Base-by-base conservation (phyloP, 2,888 invertebrate genomes). In the Andrena haemorrhoa region DNA sequence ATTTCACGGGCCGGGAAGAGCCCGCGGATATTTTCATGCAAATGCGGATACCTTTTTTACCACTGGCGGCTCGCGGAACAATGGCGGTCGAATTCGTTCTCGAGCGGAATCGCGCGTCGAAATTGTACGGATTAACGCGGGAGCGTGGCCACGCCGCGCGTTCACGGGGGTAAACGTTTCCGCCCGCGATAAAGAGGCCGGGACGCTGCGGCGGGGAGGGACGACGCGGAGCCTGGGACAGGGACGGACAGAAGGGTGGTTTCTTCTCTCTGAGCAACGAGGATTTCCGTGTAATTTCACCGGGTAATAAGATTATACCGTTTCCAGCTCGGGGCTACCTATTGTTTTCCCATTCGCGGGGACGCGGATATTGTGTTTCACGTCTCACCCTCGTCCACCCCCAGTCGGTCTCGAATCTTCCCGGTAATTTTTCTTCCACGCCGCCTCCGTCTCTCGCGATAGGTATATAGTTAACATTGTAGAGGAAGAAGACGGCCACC, bases 51-150 rank as follows among this genome's bases (percentile, higher is more conserved):
- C 61, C 79, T 64, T 79, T 84, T 86, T 85, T 79, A 66, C 56
- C 23, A 29, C 61, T 31, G 31, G 51, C 26, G 31, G 51, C 66
- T 53, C 5, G 61, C 64, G 79, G 78, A 88, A 88, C 89, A 89
- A 89, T 88, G 68, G 80, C 77, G 86, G 73, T 79, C 82, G 79
- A 83, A 86, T 88, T 86, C 83, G 84, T 86, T 84, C 81, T 75
- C 81, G 71, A 16, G 12, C 70, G 81, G 70, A 86, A 87, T 83
- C 83, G 83, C 79, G 74, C 76, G 81, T 88, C 75, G 86, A 86
- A 89, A 88, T 89, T 89, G 89, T 84, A 75, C 80, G 88, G 88
- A 89, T 89, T 88, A 89, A 88, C 84, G 85, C 66, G 69, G 56
- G 61, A 16, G 72, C 26, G 64, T 56, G 33, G 61, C 61, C 73